Conservation (phyloP, 2,113 vertebrate species). For the Rhodinocichla rosea region DNA sequence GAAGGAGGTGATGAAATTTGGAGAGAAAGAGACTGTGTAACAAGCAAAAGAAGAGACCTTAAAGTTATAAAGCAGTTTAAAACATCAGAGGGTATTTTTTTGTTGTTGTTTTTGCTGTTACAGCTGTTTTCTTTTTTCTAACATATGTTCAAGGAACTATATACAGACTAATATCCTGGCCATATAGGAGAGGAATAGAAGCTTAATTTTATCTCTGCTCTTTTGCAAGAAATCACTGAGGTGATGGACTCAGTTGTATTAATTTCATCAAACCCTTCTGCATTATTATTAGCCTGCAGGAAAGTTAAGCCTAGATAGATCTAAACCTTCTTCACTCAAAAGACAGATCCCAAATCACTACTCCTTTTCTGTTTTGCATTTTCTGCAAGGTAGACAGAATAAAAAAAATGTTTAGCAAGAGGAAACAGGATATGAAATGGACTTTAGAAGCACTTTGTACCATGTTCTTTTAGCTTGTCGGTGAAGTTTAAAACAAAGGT, state of each 20-base stretch:
- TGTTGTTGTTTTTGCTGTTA: background rate
- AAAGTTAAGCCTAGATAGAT: constrained; percentile 29
- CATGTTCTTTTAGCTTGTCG: background rate
- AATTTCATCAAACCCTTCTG: constrained; percentile 45
- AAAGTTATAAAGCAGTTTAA: background rate
- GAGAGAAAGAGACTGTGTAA: background rate
- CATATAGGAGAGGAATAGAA: constrained; percentile 23
- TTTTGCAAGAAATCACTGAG: constrained; percentile 42
- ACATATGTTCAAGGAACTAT: background rate
- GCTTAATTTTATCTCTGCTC: constrained; percentile 42
- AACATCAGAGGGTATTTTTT: background rate
- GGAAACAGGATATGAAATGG: constrained; percentile 8
- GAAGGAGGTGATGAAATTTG: background rate
- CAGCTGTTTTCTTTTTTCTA: background rate
- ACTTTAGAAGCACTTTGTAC: constrained; percentile 16
- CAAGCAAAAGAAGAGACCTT: background rate
- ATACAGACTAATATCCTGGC: background rate
- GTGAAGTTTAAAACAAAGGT: background rate
- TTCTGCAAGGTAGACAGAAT: constrained; percentile 26
- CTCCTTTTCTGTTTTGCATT: constrained; percentile 27
- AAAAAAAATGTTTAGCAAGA: background rate
- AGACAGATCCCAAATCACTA: constrained; percentile 17
- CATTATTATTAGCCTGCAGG: constrained; percentile 22
- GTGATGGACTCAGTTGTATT: constrained; percentile 9
- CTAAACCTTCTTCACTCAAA: constrained; percentile 48